Conservation (phyloP, 64 coral and sea anemone species). For the Actinia equina region DNA sequence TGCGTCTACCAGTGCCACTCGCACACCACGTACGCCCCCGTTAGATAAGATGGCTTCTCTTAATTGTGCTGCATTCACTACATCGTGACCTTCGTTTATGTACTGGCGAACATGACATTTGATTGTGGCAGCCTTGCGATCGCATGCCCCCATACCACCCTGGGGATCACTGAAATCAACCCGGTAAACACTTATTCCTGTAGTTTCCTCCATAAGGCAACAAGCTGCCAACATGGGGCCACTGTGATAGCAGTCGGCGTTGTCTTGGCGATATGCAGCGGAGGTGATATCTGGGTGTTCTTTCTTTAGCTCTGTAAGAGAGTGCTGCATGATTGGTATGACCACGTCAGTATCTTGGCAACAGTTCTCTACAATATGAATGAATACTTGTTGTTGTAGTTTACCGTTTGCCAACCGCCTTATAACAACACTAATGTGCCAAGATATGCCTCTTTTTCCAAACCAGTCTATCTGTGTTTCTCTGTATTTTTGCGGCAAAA, state of each 20-base stretch:
- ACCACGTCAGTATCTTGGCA: slow-evolving; percentile 39
- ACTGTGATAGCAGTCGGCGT: slow-evolving; percentile 45
- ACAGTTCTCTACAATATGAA: slow-evolving; percentile 42
- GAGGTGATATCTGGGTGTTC: not conserved
- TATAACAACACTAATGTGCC: too few relatives aligned
- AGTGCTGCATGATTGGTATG: slow-evolving; percentile 18
- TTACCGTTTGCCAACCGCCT: not conserved
- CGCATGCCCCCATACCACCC: slow-evolving; percentile 41
- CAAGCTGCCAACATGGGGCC: not conserved
- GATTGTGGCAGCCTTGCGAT: slow-evolving; percentile 59
- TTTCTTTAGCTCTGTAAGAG: not conserved
- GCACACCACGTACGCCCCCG: not conserved
- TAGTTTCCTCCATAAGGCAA: too few relatives aligned
- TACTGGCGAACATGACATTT: slow-evolving; percentile 44
- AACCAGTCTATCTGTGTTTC: too few relatives aligned
- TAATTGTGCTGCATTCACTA: slow-evolving; percentile 40
- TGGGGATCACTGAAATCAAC: too few relatives aligned
- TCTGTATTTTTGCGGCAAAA: too few relatives aligned
- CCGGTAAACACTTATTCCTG: too few relatives aligned
- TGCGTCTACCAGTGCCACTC: slow-evolving; percentile 37
- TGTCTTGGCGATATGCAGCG: slow-evolving; percentile 21
- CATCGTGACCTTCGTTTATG: slow-evolving; percentile 51
- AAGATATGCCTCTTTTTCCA: too few relatives aligned
- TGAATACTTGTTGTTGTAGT: slow-evolving; percentile 32
- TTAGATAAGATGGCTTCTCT: slow-evolving; percentile 42